Evolutionary conservation across 2,888 invertebrate species (phyloP).

Genomic region (Drosophila putrida): DNA sequence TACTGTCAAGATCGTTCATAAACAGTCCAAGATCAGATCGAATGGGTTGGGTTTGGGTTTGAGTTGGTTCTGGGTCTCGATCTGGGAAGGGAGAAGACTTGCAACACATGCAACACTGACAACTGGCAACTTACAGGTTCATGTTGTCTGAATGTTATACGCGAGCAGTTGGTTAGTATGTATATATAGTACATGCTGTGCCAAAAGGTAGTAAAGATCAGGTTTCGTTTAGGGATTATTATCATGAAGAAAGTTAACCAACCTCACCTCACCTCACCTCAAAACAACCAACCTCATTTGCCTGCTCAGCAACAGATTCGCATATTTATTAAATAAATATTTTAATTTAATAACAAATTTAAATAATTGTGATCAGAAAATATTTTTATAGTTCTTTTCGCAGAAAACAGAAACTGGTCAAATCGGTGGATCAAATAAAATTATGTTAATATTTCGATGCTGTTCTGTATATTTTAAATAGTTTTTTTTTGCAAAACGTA

Average conservation of each 20-base stretch:
- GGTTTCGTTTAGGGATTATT: conserved; percentile 57
- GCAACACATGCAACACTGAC: conserved; percentile 33
- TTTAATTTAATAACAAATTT: conserved; percentile 13
- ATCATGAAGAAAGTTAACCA: conserved; percentile 23
- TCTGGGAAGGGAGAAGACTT: not conserved
- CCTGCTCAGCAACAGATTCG: not conserved
- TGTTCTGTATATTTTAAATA: not conserved
- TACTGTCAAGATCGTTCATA: conserved; percentile 63
- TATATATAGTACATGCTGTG: conserved; percentile 39
- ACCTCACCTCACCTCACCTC: not conserved
- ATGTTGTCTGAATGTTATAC: conserved; percentile 17
- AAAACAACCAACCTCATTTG: not conserved
- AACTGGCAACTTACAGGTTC: conserved; percentile 37
- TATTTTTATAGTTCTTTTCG: not conserved
- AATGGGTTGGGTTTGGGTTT: conserved; percentile 22
- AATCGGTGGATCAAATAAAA: not conserved
- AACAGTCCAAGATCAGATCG: conserved; percentile 49
- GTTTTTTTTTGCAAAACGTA: not conserved
- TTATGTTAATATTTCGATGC: not conserved
- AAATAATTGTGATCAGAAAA: not conserved
- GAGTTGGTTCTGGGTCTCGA: not conserved
- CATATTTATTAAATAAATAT: conserved; percentile 8
- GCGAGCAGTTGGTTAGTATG: conserved; percentile 26
- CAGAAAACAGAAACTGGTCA: not conserved
- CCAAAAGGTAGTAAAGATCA: conserved; percentile 50